A percentile compares a stretch with the other conserved stretches of the same genome.
These are phyloP conservation scores for Neria commutata DNA, from an alignment of 2,888 invertebrate species.

Conservation along the genomic window DNA sequence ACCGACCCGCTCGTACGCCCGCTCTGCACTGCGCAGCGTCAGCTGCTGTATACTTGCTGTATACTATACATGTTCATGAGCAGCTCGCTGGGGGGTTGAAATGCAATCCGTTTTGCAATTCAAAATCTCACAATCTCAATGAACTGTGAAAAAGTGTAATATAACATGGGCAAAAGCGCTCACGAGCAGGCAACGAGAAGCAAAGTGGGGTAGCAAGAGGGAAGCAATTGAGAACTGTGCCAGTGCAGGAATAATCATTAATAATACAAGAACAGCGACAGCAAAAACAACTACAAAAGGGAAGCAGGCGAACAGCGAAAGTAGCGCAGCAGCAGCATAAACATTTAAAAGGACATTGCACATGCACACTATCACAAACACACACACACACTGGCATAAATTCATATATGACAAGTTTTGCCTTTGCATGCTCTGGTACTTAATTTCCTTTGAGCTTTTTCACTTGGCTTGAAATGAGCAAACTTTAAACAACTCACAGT, in stretches of 20 bases:
- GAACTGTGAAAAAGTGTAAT: slow-evolving; percentile 39
- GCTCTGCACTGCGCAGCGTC: no score
- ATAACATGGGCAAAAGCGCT: not conserved
- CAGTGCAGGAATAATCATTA: slow-evolving; percentile 24
- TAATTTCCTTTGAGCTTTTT: not conserved
- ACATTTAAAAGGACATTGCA: not conserved
- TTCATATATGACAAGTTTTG: no score
- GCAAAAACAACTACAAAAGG: slow-evolving; percentile 1
- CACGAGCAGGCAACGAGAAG: no score
- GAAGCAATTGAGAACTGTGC: slow-evolving; percentile 20
- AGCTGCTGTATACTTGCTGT: no score
- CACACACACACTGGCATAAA: not conserved
- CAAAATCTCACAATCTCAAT: slow-evolving; percentile 38
- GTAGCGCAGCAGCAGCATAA: not conserved
- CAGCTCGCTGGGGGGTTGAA: no score
- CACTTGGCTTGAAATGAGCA: not conserved
- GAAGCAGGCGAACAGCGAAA: not conserved
- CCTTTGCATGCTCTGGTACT: not conserved
- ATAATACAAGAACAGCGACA: slow-evolving; percentile 13
- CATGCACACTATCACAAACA: not conserved
- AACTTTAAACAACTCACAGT: not conserved
- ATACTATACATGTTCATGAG: no score
- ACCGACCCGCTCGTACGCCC: no score
- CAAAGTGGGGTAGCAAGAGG: slow-evolving; percentile 1
- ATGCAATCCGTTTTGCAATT: no score